phyloP scores from a whole-genome alignment of 1,140 invertebrate species.

The Bombus balteatus region DNA sequence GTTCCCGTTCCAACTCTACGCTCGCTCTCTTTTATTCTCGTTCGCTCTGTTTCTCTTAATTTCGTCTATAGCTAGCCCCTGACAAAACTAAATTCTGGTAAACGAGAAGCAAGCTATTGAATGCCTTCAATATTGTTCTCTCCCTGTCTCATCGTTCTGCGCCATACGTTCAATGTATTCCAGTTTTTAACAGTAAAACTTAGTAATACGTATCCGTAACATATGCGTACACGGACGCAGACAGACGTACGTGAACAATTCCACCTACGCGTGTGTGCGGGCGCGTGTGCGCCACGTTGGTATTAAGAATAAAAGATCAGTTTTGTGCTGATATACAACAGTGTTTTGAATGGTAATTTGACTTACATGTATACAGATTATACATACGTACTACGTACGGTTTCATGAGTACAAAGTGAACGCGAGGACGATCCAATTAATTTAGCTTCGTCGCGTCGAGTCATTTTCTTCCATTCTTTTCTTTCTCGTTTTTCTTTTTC shows the following conservation, averaged over 20 bases:
- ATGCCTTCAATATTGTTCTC: conserved; percentile 50
- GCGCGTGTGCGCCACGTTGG: conserved; percentile 28
- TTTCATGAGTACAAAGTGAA: conserved; percentile 29
- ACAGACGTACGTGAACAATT: background rate
- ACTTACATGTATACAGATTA: conserved; percentile 63
- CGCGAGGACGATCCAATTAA: conserved; percentile 10
- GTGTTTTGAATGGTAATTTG: conserved; percentile 61
- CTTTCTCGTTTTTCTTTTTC: background rate
- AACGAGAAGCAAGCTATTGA: conserved; percentile 68
- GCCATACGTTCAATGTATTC: conserved; percentile 37
- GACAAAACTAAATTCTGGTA: conserved; percentile 68
- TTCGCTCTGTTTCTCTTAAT: conserved; percentile 31
- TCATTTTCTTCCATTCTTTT: background rate
- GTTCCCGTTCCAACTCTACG: background rate
- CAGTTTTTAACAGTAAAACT: conserved; percentile 52
- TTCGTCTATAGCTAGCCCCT: conserved; percentile 60
- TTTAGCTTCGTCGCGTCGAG: background rate
- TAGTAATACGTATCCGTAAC: conserved; percentile 35
- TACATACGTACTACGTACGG: conserved; percentile 52
- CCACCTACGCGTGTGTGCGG: conserved; percentile 8
- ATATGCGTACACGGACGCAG: conserved; percentile 8
- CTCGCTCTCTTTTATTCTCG: background rate
- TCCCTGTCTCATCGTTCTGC: conserved; percentile 40
- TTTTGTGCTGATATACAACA: conserved; percentile 74
- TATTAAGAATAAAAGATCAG: conserved; percentile 72